Conservation (phyloP, 2,113 vertebrate species). For the Scatophagus argus region DNA sequence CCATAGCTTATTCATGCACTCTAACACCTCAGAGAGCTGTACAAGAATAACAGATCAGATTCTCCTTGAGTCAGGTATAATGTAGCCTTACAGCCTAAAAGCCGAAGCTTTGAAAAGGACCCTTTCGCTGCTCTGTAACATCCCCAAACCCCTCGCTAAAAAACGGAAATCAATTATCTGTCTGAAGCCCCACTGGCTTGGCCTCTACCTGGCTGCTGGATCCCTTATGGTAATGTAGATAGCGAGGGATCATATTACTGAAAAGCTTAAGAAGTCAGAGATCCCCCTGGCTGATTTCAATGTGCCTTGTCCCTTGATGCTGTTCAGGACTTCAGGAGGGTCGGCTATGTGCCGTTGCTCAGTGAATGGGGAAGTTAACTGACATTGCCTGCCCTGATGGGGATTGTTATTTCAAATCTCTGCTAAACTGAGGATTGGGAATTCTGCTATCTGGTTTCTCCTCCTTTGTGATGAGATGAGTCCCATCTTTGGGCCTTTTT, state of each 20-base stretch:
- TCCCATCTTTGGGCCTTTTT: conserved; percentile 62
- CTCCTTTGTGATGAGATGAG: conserved; percentile 75
- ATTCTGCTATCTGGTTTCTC: conserved; percentile 66
- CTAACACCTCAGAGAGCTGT: conserved; percentile 69
- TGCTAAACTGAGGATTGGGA: conserved; percentile 77
- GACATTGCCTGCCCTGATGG: conserved; percentile 63
- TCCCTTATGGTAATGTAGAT: conserved; percentile 69
- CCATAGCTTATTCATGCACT: conserved; percentile 77
- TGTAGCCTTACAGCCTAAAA: conserved; percentile 65
- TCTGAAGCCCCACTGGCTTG: conserved; percentile 43
- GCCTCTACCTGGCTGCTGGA: conserved; percentile 58
- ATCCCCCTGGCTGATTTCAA: conserved; percentile 71
- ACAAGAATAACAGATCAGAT: conserved; percentile 73
- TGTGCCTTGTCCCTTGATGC: conserved; percentile 66
- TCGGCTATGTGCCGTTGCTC: conserved; percentile 71
- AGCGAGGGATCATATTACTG: conserved; percentile 70
- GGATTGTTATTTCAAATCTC: conserved; percentile 79
- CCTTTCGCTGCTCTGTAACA: conserved; percentile 44
- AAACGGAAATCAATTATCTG: conserved; percentile 67
- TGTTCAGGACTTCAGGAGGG: conserved; percentile 60
- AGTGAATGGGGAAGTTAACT: conserved; percentile 72
- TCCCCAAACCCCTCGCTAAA: conserved; percentile 58
- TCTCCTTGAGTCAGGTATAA: conserved; percentile 72
- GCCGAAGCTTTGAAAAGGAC: conserved; percentile 56
- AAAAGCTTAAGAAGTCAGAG: conserved; percentile 74